Conservation (phyloP, 1,140 invertebrate species). For the Heliconius congener region DNA sequence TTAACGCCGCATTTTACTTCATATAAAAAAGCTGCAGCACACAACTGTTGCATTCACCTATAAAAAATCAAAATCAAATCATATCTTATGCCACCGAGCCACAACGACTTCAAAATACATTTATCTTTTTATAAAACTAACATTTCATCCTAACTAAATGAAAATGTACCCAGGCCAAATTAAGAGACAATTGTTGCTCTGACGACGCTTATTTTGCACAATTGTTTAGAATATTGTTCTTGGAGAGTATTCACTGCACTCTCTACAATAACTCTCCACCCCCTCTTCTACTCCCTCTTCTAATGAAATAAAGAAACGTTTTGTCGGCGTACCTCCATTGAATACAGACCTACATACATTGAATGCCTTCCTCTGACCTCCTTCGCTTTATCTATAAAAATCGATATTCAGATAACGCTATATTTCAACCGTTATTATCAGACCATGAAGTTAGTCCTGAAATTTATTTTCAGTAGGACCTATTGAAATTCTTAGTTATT, state of each 20-base stretch:
- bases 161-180: not conserved
- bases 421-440: constrained; percentile 26
- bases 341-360: constrained; percentile 50
- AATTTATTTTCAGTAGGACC: constrained; percentile 14
- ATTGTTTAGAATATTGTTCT: constrained; percentile 28
- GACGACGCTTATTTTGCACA: constrained; percentile 17
- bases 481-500: not conserved
- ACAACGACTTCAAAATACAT: too few relatives aligned
- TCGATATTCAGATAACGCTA: constrained; percentile 28
- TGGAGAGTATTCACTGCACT: constrained; percentile 24
- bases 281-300: constrained; percentile 24
- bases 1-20: too few relatives aligned
- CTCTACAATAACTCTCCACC: constrained; percentile 31
- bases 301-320: constrained; percentile 63
- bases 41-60: too few relatives aligned
- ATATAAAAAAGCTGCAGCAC: too few relatives aligned
- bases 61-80: too few relatives aligned
- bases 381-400: constrained; percentile 35
- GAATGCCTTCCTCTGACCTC: constrained; percentile 37
- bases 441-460: constrained; percentile 21
- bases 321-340: constrained; percentile 47
- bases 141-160: not conserved
- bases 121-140: too few relatives aligned
- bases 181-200: constrained; percentile 14
- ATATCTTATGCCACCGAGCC: too few relatives aligned